phyloP scores from a whole-genome alignment of 92 coral and sea anemone species.

The Chrysogorgia sp. region DNA sequence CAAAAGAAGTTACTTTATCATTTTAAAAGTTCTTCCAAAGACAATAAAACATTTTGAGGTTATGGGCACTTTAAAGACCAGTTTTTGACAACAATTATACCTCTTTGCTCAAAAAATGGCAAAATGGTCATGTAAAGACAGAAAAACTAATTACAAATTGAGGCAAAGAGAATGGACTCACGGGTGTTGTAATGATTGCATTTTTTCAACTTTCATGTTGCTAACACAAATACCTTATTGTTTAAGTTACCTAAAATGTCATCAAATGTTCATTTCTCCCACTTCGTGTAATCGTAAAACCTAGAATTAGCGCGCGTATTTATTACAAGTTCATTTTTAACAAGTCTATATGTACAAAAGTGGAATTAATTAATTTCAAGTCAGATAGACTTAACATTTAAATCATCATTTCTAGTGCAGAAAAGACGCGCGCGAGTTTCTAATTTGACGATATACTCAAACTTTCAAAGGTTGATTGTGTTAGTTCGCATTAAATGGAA shows the following conservation, averaged over 20 bases:
- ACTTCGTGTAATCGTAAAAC: neutral
- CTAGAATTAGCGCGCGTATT: neutral
- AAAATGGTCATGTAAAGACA: no score
- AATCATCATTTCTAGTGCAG: neutral
- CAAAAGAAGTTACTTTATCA: no score
- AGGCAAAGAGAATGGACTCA: no score
- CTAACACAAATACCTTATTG: neutral
- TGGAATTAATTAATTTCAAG: neutral
- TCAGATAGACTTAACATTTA: neutral
- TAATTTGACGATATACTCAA: neutral
- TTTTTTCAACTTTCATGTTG: neutral
- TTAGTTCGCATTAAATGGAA: neutral
- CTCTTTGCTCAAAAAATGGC: no score
- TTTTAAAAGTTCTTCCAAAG: no score
- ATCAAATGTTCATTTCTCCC: neutral
- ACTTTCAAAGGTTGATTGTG: neutral
- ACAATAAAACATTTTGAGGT: no score
- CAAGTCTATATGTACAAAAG: slow-evolving; percentile 2
- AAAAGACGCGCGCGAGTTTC: neutral
- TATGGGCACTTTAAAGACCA: no score
- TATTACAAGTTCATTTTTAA: neutral
- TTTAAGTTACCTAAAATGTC: neutral
- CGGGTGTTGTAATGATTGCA: neutral
- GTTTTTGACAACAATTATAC: no score
- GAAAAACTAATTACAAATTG: no score